phyloP scores from a whole-genome alignment of 1,140 invertebrate species.

The Chironomus striatipennis region DNA sequence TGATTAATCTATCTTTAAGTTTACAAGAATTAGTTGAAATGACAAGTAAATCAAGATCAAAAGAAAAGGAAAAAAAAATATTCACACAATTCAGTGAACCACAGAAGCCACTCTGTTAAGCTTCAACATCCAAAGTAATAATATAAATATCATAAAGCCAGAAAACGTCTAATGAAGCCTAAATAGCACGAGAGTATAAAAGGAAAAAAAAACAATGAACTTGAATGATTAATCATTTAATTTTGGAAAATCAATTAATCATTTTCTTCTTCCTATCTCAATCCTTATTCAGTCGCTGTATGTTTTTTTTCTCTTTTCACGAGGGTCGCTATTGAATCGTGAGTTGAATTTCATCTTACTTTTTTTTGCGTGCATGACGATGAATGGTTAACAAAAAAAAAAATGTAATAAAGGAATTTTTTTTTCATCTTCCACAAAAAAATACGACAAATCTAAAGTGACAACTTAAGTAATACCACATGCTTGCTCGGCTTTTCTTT shows the following conservation, averaged over 20 bases:
- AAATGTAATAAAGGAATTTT: too few species aligned
- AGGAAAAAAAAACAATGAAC: slow-evolving; percentile 21
- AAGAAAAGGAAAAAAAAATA: neutral
- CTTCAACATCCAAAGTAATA: neutral
- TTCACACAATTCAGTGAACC: neutral
- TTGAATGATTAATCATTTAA: slow-evolving; percentile 19
- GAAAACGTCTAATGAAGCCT: slow-evolving; percentile 1
- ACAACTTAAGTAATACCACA: slow-evolving; percentile 19
- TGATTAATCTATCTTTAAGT: too few species aligned
- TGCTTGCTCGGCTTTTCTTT: neutral
- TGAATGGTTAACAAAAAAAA: neutral
- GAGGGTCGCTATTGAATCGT: neutral
- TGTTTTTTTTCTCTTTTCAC: neutral
- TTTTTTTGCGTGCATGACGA: neutral
- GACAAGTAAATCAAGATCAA: too few species aligned
- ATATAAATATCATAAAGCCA: neutral
- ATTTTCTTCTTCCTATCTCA: neutral
- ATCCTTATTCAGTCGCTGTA: neutral
- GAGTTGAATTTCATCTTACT: neutral
- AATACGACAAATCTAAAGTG: slow-evolving; percentile 11
- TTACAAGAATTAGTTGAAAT: too few species aligned
- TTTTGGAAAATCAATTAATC: slow-evolving; percentile 23
- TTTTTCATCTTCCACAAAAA: too few species aligned
- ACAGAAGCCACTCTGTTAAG: neutral
- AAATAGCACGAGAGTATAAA: neutral